Base-by-base conservation (phyloP, 2,888 invertebrate genomes). In the Lysandra coridon region DNA sequence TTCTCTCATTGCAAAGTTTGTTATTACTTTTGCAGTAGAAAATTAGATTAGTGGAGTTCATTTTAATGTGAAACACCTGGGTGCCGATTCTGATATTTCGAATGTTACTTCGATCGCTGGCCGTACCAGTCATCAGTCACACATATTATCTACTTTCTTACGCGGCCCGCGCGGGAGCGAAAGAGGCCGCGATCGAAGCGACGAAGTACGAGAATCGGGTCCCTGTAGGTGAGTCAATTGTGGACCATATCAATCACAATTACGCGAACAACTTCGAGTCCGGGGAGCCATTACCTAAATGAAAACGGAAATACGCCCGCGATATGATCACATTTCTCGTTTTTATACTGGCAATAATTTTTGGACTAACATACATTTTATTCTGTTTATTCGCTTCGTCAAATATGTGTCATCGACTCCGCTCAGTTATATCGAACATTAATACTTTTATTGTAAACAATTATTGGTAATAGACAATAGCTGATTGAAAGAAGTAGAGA, bases 281-380 rank as follows among this genome's bases (percentile, higher is more conserved):
- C 87, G 86, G 86, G 85, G 83, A 83, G 82, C 89, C 88, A 91
- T 91, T 91, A 91, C 87, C 88, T 86, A 88, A 90, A 91, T 91
- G 88, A 88, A 88, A 87, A 85, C 82, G 86, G 87, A 85, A 85
- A 85, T 76, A 76, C 75, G 23, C 30, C 75, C 49, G 76, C 53
- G 33, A 23, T 33, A 57, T 76, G 57, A 76, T 76, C 49, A 76
- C 53, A 76, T 76, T 76, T 23, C 49, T 12, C 33, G 57, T 76
- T 53, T 76, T 53, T 76, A 30, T 7, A 17, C 30, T 57, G 33
- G 57, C 53, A 30, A 53, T 76, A 76, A 30, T 76, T 76, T 53
- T 75, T n/a, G n/a, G 75, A 23, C 33, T 69, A 69, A 69, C 69
- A 69, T 37, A 69, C 69, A 14, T 37, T 69, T 69, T 12, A 33